These are phyloP conservation scores for Pterostichus madidus DNA, from an alignment of 2,888 invertebrate species.

Conservation along the genomic window DNA sequence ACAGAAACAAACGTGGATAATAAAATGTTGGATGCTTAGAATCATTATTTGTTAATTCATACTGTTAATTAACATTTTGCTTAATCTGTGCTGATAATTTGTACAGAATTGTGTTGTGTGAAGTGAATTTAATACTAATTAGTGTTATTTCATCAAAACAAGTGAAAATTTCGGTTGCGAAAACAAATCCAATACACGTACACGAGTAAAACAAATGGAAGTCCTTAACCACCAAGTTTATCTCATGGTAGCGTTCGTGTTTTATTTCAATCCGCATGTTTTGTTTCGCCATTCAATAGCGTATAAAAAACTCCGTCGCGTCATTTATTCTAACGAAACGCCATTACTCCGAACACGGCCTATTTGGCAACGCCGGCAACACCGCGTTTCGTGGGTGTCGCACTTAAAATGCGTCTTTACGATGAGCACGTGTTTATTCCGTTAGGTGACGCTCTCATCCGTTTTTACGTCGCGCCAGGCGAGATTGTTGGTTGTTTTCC, in stretches of 20 bases:
- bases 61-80: too few relatives aligned
- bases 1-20: too few relatives aligned
- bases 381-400: slow-evolving; percentile 7
- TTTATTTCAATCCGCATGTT: slow-evolving; percentile 47
- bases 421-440: slow-evolving; percentile 13
- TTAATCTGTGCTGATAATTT: too few relatives aligned
- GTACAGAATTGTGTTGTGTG: too few relatives aligned
- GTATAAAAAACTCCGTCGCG: slow-evolving; percentile 22
- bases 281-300: slow-evolving; percentile 39
- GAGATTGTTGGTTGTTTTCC: neutral
- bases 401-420: slow-evolving; percentile 32
- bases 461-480: neutral
- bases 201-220: slow-evolving; percentile 17
- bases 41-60: too few relatives aligned
- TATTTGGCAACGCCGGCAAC: slow-evolving; percentile 20
- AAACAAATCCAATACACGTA: slow-evolving; percentile 19
- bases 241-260: slow-evolving; percentile 40
- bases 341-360: slow-evolving; percentile 33
- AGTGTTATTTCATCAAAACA: too few relatives aligned
- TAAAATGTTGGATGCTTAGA: too few relatives aligned
- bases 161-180: neutral
- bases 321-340: slow-evolving; percentile 46
- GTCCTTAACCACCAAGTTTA: slow-evolving; percentile 42
- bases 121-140: too few relatives aligned
- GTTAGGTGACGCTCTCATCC: neutral